Conservation (phyloP, 2,797 vertebrate species). For the Clarias fuscus region DNA sequence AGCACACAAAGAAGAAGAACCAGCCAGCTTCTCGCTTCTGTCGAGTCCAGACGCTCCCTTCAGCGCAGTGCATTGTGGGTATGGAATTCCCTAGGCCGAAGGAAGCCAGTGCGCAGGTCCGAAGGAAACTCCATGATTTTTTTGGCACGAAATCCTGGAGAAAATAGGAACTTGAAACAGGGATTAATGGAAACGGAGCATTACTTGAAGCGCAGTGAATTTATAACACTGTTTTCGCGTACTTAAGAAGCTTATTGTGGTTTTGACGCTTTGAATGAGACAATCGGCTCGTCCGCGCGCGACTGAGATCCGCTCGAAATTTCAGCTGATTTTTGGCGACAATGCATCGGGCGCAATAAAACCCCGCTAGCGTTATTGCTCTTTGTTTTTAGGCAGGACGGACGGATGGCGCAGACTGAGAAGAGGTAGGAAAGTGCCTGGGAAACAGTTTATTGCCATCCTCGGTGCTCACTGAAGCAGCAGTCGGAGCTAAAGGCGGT, state of each 20-base stretch:
- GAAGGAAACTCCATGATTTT: constrained; percentile 89
- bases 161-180: constrained; percentile 77
- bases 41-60: constrained; percentile 38
- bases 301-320: constrained; percentile 73
- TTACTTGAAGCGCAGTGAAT: constrained; percentile 40
- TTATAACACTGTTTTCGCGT: constrained; percentile 51
- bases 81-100: constrained; percentile 79
- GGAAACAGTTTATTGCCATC: constrained; percentile 16
- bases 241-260: constrained; percentile 42
- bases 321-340: constrained; percentile 74
- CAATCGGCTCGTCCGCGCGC: constrained; percentile 66
- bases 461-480: constrained; percentile 28
- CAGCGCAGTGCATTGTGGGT: constrained; percentile 66
- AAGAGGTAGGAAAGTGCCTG: constrained; percentile 43
- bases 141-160: constrained; percentile 79
- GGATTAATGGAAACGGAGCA: constrained; percentile 68
- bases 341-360: constrained; percentile 76
- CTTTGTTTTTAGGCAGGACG: constrained; percentile 76
- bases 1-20: too few species aligned
- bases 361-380: constrained; percentile 74
- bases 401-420: constrained; percentile 56
- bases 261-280: constrained; percentile 50
- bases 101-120: constrained; percentile 77
- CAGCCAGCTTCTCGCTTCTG: background rate
- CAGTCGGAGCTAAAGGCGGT: constrained; percentile 54